phyloP scores from a whole-genome alignment of 2,888 invertebrate species.

The Thymelicus sylvestris region DNA sequence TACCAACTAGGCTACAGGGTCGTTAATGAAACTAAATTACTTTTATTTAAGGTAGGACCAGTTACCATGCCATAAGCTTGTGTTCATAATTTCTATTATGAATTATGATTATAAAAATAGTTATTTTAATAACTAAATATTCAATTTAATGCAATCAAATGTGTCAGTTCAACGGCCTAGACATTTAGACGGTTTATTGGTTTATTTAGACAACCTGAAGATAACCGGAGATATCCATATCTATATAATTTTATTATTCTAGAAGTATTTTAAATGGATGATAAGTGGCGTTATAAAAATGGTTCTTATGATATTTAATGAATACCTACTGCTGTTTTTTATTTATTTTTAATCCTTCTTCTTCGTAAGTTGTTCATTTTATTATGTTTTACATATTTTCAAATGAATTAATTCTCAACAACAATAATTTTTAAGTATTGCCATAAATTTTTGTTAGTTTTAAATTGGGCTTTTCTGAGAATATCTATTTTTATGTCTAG shows the following conservation, averaged over 20 bases:
- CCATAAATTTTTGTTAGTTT: no score
- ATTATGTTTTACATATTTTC: not conserved
- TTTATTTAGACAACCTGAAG: slow-evolving; percentile 14
- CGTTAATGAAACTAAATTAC: no score
- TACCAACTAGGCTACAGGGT: no score
- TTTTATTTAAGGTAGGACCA: no score
- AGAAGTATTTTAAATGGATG: not conserved
- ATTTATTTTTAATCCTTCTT: not conserved
- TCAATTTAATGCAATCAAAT: not conserved
- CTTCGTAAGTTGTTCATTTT: not conserved
- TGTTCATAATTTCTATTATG: not conserved
- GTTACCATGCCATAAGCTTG: no score
- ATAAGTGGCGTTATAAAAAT: not conserved
- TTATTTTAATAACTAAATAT: not conserved
- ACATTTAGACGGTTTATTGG: not conserved
- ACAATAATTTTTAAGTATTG: no score
- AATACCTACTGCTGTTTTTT: not conserved
- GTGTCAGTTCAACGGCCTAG: slow-evolving; percentile 13
- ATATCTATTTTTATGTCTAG: no score
- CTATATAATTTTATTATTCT: not conserved
- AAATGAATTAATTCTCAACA: not conserved
- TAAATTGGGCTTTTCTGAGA: no score
- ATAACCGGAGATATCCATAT: slow-evolving; percentile 12
- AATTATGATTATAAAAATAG: not conserved
- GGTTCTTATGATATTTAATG: not conserved